Evolutionary conservation across 2,888 invertebrate genomes (phyloP).

Genomic region (Agonopterix heracliana): DNA sequence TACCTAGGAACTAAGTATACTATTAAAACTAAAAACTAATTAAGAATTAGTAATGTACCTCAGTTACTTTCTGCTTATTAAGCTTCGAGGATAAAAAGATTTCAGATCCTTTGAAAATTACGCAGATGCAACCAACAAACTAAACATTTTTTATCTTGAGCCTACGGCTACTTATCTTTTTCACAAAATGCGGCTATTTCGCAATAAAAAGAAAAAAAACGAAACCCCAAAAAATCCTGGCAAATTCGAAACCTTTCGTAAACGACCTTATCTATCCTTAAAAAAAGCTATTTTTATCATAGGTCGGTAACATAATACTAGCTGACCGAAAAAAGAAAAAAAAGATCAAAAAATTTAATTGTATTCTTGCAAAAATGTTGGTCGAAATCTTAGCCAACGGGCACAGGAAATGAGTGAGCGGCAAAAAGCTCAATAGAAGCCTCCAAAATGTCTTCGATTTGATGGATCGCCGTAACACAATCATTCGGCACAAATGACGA

Average conservation of each 20-base stretch:
- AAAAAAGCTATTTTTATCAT: conserved; percentile 45
- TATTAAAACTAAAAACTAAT: too few species aligned
- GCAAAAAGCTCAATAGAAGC: conserved; percentile 62
- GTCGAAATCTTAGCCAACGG: conserved; percentile 48
- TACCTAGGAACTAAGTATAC: too few species aligned
- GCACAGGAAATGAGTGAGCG: conserved; percentile 67
- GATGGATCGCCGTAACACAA: conserved; percentile 73
- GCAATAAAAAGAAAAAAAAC: conserved; percentile 30
- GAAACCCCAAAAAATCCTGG: conserved; percentile 29
- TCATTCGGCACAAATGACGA: conserved; percentile 50
- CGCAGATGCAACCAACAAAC: conserved; percentile 19
- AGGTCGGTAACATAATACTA: conserved; percentile 56
- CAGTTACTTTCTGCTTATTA: too few species aligned
- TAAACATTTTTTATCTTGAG: conserved; percentile 19
- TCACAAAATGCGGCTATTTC: conserved; percentile 33
- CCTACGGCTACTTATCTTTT: conserved; percentile 35
- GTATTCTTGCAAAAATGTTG: conserved; percentile 59
- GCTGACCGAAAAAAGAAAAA: conserved; percentile 61
- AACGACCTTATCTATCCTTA: conserved; percentile 39
- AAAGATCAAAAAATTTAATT: conserved; percentile 52
- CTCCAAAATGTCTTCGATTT: conserved; percentile 60
- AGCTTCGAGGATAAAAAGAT: too few species aligned
- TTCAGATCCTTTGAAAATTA: background rate
- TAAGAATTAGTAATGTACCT: too few species aligned
- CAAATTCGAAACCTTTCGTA: conserved; percentile 21